Percentiles rank a stretch among this genome's conserved stretches.
Conservation (phyloP, 2,797 vertebrate species). For the Tangara arthus region DNA sequence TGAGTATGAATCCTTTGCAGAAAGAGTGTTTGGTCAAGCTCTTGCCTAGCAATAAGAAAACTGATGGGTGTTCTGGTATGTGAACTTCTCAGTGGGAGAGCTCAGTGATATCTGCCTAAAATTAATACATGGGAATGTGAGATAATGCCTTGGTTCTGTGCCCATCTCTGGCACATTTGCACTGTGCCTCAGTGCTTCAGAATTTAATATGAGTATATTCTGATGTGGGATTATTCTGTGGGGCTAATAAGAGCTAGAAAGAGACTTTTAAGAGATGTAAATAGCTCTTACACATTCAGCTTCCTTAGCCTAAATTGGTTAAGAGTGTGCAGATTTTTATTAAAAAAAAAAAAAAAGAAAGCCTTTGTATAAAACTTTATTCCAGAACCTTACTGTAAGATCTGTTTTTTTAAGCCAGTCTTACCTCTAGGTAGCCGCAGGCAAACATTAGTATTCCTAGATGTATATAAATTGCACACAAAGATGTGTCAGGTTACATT, state of each 20-base stretch:
- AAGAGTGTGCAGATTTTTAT: neutral
- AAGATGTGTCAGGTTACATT: neutral
- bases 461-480: neutral
- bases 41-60: slow-evolving; percentile 25
- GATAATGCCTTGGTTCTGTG: slow-evolving; percentile 14
- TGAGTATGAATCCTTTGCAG: neutral
- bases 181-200: neutral
- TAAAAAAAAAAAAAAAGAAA: neutral
- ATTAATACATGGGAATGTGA: neutral
- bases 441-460: neutral
- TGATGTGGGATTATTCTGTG: neutral
- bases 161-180: neutral
- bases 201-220: neutral
- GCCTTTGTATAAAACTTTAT: neutral
- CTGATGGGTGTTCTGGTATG: slow-evolving; percentile 14
- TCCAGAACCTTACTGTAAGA: neutral
- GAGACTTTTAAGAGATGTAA: neutral
- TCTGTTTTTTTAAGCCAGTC: neutral
- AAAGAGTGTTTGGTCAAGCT: slow-evolving; percentile 35
- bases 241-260: neutral
- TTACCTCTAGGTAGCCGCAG: neutral
- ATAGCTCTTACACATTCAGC: neutral
- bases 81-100: neutral
- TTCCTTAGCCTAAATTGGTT: neutral
- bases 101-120: neutral